Evolutionary conservation across 2,888 invertebrate species (phyloP).

Genomic region (Philaethria dido): DNA sequence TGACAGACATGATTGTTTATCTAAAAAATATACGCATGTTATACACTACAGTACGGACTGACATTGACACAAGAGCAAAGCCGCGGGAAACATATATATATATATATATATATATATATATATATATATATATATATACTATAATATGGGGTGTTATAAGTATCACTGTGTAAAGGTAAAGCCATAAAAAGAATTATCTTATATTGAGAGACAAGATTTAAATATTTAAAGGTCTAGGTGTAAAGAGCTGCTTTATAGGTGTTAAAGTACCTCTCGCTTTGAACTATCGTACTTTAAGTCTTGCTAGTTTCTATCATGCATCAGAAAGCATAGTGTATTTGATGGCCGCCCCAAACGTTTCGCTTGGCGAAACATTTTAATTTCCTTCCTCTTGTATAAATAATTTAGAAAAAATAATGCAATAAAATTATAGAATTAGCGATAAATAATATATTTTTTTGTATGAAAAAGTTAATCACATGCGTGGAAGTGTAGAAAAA

Average conservation of each 20-base stretch:
- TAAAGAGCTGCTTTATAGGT: constrained; percentile 16
- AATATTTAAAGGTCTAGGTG: constrained; percentile 11
- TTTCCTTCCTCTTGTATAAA: neutral
- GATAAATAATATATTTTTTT: no score
- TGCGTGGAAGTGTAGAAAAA: no score
- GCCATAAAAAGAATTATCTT: constrained; percentile 2
- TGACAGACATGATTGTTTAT: no score
- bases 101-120: no score
- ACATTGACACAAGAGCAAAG: no score
- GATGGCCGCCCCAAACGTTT: constrained; percentile 8
- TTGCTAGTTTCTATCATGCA: constrained; percentile 18
- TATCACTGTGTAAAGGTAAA: neutral
- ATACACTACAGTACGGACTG: no score
- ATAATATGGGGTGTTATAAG: neutral
- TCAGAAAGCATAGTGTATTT: constrained; percentile 21
- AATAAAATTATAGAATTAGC: no score
- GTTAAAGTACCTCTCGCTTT: constrained; percentile 21
- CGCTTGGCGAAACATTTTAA: constrained; percentile 13
- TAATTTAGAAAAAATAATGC: neutral
- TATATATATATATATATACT: neutral
- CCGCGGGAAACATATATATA: no score
- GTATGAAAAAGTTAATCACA: no score
- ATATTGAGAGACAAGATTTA: constrained; percentile 19
- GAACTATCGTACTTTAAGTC: constrained; percentile 18
- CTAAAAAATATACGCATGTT: no score